These are phyloP conservation scores for Heliconius hermathena DNA, from an alignment of 1,140 invertebrate genomes.

Conservation along the genomic window DNA sequence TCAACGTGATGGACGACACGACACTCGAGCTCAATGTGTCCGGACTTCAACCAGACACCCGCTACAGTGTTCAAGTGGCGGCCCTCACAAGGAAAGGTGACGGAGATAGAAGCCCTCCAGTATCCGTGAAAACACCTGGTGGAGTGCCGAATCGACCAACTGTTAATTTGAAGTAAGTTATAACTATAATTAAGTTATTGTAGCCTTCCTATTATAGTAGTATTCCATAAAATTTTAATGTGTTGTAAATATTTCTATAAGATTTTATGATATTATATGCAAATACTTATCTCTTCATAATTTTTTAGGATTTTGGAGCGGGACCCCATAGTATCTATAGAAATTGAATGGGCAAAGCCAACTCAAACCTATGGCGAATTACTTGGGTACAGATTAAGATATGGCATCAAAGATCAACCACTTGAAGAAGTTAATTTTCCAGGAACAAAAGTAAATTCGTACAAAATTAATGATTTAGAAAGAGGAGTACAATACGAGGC, in stretches of 20 bases:
- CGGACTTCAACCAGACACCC: constrained; percentile 95
- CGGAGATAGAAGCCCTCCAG: constrained; percentile 92
- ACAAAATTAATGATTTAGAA: constrained; percentile 88
- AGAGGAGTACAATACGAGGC: constrained; percentile 97
- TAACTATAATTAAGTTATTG: no score
- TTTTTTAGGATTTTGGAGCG: constrained; percentile 87
- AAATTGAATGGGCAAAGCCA: constrained; percentile 95
- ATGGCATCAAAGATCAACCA: constrained; percentile 92
- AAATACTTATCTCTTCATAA: not conserved
- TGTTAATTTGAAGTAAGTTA: constrained; percentile 90
- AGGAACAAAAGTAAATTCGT: constrained; percentile 83
- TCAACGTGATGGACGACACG: constrained; percentile 90
- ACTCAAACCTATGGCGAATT: constrained; percentile 93
- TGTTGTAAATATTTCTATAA: constrained; percentile 5
- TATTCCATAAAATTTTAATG: no score
- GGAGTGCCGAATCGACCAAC: constrained; percentile 95
- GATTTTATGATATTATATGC: not conserved
- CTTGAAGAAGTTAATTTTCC: constrained; percentile 86
- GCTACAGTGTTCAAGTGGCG: constrained; percentile 95
- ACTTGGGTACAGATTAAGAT: constrained; percentile 92
- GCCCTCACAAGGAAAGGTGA: constrained; percentile 97
- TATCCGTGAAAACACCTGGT: constrained; percentile 93
- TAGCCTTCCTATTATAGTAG: no score
- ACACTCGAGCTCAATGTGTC: constrained; percentile 92
- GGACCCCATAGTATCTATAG: constrained; percentile 92